Percentiles rank a stretch among this genome's conserved stretches.
These are phyloP conservation scores for Chouioia cunea DNA, from an alignment of 2,888 invertebrate genomes.

Conservation along the genomic window DNA sequence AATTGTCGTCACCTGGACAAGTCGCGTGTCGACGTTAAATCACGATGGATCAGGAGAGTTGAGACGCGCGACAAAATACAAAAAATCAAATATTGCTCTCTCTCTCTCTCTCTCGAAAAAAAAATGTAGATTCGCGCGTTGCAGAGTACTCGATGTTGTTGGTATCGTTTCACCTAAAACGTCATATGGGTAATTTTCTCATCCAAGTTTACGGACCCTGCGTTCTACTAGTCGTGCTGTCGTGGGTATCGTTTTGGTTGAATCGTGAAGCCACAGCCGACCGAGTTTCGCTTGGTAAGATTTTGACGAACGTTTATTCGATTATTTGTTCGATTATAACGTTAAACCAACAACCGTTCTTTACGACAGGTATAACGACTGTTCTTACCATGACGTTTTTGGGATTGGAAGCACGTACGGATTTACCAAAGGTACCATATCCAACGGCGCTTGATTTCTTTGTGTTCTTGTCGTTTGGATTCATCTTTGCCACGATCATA, in stretches of 20 bases:
- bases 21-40: too few species aligned
- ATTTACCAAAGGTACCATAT: slow-evolving; percentile 87
- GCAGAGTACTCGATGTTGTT: slow-evolving; percentile 80
- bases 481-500: slow-evolving; percentile 85
- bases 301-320: too few species aligned
- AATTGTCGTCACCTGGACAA: too few species aligned
- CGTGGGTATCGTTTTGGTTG: slow-evolving; percentile 90
- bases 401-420: slow-evolving; percentile 83
- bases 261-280: slow-evolving; percentile 89
- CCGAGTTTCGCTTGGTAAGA: slow-evolving; percentile 82
- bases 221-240: slow-evolving; percentile 84
- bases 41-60: too few species aligned
- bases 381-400: slow-evolving; percentile 88
- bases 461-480: slow-evolving; percentile 84
- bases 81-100: too few species aligned
- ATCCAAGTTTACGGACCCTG: slow-evolving; percentile 90
- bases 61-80: too few species aligned
- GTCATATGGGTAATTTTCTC: slow-evolving; percentile 89
- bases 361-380: slow-evolving; percentile 78
- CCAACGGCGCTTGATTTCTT: slow-evolving; percentile 89
- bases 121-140: slow-evolving; percentile 61
- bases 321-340: too few species aligned
- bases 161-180: slow-evolving; percentile 81
- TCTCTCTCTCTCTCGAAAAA: too few species aligned
- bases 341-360: too few species aligned